These are phyloP conservation scores for Micropoecilia bifurca DNA, from an alignment of 2,797 vertebrate genomes.

Conservation along the genomic window DNA sequence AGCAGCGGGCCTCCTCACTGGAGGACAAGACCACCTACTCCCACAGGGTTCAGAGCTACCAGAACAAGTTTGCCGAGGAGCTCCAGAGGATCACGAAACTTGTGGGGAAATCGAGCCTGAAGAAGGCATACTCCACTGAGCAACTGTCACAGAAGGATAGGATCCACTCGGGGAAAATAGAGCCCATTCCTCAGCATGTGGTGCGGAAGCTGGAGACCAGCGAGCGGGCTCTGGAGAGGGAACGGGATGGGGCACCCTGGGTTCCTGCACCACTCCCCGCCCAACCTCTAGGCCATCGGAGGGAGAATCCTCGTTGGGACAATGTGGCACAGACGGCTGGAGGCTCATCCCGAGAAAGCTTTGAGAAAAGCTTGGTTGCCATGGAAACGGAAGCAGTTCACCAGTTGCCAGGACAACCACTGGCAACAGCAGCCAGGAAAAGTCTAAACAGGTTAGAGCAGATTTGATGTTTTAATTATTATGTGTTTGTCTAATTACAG, in stretches of 20 bases:
- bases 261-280: conserved; percentile 19
- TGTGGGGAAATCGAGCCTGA: conserved; percentile 86
- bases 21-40: conserved; percentile 87
- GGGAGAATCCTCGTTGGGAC: conserved; percentile 12
- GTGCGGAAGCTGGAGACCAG: conserved; percentile 71
- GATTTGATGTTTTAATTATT: conserved; percentile 29
- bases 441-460: conserved; percentile 69
- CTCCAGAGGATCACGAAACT: conserved; percentile 91
- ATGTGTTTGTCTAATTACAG: not conserved
- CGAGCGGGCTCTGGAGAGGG: conserved; percentile 56
- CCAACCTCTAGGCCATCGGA: conserved; percentile 20
- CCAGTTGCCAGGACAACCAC: conserved; percentile 76
- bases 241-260: conserved; percentile 1
- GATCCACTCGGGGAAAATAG: conserved; percentile 57
- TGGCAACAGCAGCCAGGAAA: conserved; percentile 67
- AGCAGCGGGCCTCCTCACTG: conserved; percentile 89
- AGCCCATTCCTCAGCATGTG: conserved; percentile 75
- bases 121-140: conserved; percentile 84
- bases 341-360: conserved; percentile 35
- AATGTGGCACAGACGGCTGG: conserved; percentile 29
- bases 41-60: conserved; percentile 85
- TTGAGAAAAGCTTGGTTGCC: conserved; percentile 65
- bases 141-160: conserved; percentile 72
- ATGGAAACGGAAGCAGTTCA: conserved; percentile 72
- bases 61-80: conserved; percentile 91